These are phyloP conservation scores for Alosa sapidissima DNA, from an alignment of 2,797 vertebrate genomes.

Conservation along the genomic window DNA sequence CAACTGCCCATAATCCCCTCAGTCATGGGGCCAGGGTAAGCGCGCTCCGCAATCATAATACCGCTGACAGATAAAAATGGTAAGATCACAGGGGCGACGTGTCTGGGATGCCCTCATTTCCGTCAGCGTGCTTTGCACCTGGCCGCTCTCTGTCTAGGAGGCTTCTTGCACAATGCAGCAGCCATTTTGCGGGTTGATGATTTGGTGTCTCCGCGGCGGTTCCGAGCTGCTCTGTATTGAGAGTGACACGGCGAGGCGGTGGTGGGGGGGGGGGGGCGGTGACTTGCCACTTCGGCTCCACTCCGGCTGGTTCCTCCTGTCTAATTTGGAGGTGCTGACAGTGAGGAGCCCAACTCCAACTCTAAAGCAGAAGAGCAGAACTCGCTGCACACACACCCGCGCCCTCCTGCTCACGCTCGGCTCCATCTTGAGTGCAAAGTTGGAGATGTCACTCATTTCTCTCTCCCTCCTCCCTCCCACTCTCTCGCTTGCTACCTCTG, in stretches of 20 bases:
- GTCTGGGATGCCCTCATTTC: background rate
- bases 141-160: background rate
- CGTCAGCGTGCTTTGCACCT: background rate
- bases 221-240: constrained; percentile 39
- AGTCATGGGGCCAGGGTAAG: background rate
- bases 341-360: constrained; percentile 36
- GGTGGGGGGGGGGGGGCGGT: constrained; percentile 30
- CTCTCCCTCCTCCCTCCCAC: background rate
- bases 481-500: background rate
- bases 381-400: constrained; percentile 27
- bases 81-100: background rate
- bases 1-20: background rate
- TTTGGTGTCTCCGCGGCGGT: background rate
- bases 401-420: background rate
- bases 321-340: constrained; percentile 39
- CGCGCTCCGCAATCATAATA: background rate
- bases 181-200: constrained; percentile 32
- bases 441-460: constrained; percentile 7
- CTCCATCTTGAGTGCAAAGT: background rate
- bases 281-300: constrained; percentile 22
- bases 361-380: constrained; percentile 34
- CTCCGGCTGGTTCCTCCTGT: constrained; percentile 20
- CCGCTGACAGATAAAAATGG: background rate
- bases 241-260: constrained; percentile 42
- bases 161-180: background rate